Evolutionary conservation across 2,113 vertebrate genomes (phyloP), one percentile per base, ranked within the genome.

Genomic region (Corvus moneduloides): DNA sequence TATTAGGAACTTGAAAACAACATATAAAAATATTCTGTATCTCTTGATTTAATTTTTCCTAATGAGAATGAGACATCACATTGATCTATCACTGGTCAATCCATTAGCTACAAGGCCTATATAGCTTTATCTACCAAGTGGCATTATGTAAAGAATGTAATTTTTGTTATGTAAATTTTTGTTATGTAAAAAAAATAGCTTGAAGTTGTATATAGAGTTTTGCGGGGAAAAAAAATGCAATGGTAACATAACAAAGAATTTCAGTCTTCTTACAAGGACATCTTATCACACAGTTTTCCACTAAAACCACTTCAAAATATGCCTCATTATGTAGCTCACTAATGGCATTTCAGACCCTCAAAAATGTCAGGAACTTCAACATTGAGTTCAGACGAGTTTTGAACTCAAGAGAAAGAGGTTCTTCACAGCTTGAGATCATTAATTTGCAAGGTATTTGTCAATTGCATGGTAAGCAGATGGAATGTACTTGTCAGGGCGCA

Each of bases 361-460:
- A 59, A 94, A 84, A 71, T 75, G 69, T 84, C 84, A 93, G 52
- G 56, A 93, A 87, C 73, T 91, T 77, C 14, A 81, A 37, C 64
- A 52, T 0, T 75, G 59, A 89, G 55, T 71, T 94, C 73, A 75
- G 26, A 41, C 35, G 30, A 51, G 23, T 67, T 94, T 93, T 93
- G 64, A 93, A 67, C 55, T 87, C 39, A 35, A 59, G 17, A 43
- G 48, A 89, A 89, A 75, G 56, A 82, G 51, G 35, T 75, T 91
- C 39, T 39, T 89, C 80, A 66, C 87, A 93, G 84, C 68, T 81
- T 94, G 87, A 84, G 77, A 84, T 91, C 55, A 91, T 84, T 95
- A 93, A 96, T 95, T 91, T 96, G 68, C 64, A 89, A 78, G 16
- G 19, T 91, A 71, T 87, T 91, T 89, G n/a, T 91, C 77, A 91